phyloP scores from a whole-genome alignment of 2,113 vertebrate genomes.

The Thalassarche chlororhynchos region DNA sequence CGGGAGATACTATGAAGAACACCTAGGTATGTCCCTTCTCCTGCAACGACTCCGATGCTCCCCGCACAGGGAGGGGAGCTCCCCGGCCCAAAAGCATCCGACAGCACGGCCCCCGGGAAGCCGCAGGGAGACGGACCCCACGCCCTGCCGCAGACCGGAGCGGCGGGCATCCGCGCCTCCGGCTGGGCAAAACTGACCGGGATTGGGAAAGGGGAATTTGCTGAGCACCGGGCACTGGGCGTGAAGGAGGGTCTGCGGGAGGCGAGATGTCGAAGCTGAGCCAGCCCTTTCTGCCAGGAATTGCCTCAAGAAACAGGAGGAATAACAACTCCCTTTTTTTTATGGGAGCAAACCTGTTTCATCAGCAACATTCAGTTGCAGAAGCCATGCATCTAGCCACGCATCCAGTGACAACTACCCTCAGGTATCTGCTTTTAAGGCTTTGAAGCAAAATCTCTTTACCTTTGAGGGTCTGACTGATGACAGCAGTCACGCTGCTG shows the following conservation, averaged over 20 bases:
- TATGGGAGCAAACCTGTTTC: background rate
- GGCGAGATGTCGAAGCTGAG: background rate
- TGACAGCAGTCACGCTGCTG: background rate
- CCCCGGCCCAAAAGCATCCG: background rate
- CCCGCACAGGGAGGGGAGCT: background rate
- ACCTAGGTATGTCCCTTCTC: background rate
- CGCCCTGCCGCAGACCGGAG: rapidly evolving
- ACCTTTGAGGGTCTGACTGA: background rate
- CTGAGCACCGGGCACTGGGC: rapidly evolving
- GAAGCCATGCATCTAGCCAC: background rate
- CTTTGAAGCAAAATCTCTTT: background rate
- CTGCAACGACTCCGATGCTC: background rate
- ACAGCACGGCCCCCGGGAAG: background rate
- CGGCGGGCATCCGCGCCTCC: rapidly evolving
- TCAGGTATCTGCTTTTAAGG: background rate
- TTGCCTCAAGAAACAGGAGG: background rate
- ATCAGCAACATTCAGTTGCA: background rate
- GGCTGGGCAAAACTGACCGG: rapidly evolving
- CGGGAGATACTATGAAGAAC: background rate
- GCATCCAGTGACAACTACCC: background rate
- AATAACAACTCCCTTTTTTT: background rate
- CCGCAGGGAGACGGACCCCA: background rate
- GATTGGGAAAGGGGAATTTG: background rate
- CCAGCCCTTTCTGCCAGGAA: background rate
- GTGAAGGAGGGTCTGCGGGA: background rate